Base-by-base conservation (phyloP, 2,113 vertebrate species). In the Tychaedon coryphoeus region DNA sequence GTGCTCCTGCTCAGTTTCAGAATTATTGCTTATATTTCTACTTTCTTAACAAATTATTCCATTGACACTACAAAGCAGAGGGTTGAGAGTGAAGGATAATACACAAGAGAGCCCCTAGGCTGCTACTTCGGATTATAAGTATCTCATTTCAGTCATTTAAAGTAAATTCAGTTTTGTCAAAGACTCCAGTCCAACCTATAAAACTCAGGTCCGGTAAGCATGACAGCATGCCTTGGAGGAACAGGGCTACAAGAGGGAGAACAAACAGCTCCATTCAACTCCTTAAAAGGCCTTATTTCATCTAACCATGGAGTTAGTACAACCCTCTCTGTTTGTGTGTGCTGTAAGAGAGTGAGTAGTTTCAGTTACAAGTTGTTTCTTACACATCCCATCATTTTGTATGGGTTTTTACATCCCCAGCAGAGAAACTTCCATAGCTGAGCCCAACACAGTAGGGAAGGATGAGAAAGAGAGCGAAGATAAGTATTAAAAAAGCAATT, bases 131-230 rank as follows among this genome's bases (percentile, higher is more conserved):
- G 96, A 88, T 94, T 96, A 91, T 93, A 97, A 94, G 93, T 95
- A 93, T 94, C 93, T 96, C 93, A 94, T 96, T 93, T 96, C 93
- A 92, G 88, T 90, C 86, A 95, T 97, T 96, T 95, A 94, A 96
- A 92, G 85, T n/a, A 96, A 96, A 95, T 93, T 94, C 88, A 77
- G 88, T 93, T 96, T 96, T 95, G 85, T 88, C 90, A 88, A 90
- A 95, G 81, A 91, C 90, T 96, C 71, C 82, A 93, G 62, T 65
- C 83, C 92, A 88, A 92, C 91, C 86, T 80, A 94, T 95, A 95
- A 93, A 95, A 90, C 80, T 88, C 86, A 16, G 79, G 94, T 83
- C 91, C 3, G 4, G 75, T 71, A 85, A 91, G 64, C 92, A 78
- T 58, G 83, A 95, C 86, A 89, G 86, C 64, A 77, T 92, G 90